A percentile compares a stretch with the other conserved stretches of the same genome.
Evolutionary conservation across 2,888 invertebrate species (phyloP).

Genomic region (Steinernema carpocapsae): DNA sequence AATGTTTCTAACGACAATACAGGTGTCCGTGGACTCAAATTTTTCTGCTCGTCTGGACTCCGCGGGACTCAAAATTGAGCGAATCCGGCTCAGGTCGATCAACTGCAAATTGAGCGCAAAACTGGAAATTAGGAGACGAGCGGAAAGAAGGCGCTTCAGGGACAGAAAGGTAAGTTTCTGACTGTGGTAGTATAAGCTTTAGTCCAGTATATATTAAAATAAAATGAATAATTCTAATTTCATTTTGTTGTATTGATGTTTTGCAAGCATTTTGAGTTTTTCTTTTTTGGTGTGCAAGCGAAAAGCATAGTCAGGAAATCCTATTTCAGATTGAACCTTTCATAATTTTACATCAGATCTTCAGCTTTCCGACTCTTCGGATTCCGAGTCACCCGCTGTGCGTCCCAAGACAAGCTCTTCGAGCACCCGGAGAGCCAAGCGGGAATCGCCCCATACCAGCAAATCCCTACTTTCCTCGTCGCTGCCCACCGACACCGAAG

Average conservation of each 20-base stretch:
- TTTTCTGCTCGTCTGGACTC: constrained; percentile 4
- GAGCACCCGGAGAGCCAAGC: constrained; percentile 2
- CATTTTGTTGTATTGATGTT: too few relatives aligned
- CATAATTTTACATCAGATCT: too few relatives aligned
- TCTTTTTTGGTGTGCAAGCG: too few relatives aligned
- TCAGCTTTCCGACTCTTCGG: constrained; percentile 14
- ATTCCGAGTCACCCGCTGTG: background rate
- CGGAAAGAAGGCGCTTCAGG: constrained; percentile 9
- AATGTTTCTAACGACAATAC: too few relatives aligned
- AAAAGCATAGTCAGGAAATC: too few relatives aligned
- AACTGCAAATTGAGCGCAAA: constrained; percentile 29
- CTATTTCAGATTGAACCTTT: too few relatives aligned
- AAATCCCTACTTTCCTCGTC: constrained; percentile 2
- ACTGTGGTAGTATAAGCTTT: background rate
- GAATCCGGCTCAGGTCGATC: constrained; percentile 25
- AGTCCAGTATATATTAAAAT: too few relatives aligned
- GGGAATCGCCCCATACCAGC: background rate
- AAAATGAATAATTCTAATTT: too few relatives aligned
- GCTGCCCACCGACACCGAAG: background rate
- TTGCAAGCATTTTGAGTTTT: too few relatives aligned
- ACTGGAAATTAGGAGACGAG: constrained; percentile 13
- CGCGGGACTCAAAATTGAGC: constrained; percentile 1
- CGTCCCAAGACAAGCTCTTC: background rate
- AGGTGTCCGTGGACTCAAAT: constrained; percentile 21
- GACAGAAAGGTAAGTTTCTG: constrained; percentile 6